Base-by-base conservation (phyloP, 2,113 vertebrate genomes). In the Gallinago media region DNA sequence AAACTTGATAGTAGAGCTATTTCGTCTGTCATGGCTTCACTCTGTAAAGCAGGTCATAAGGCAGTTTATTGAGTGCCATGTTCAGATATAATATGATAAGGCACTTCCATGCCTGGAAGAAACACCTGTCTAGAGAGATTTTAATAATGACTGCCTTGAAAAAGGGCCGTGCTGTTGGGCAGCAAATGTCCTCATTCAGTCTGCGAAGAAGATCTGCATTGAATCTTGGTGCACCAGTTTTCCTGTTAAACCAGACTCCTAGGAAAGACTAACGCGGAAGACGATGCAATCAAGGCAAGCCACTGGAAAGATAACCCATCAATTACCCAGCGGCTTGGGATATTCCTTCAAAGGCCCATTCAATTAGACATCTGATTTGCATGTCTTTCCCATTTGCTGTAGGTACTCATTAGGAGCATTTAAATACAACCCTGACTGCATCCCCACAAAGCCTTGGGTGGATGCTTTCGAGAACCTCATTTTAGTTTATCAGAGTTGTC, bases 271-370 rank as follows among this genome's bases (percentile, higher is more conserved):
- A 32, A 94, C 75, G 77, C 54, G 86, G 96, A 96, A 96, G 94
- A 74, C 95, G 95, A 95, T 70, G 94, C 80, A 92, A 97, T 96
- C 95, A 91, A 91, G 91, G 76, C 88, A 91, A 93, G 85, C 75
- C 2, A 3, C 82, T 94, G 92, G 94, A 89, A 94, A 96, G 96
- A 96, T 96, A 96, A 97, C 94, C 95, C 96, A 91, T 94, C 96
- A 97, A 95, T 97, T 97, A 96, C 86, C 96, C 96, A 95, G 95
- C 67, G 91, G 95, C 96, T 89, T 70, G 95, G 95, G 95, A 95
- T 96, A 96, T 97, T 95, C 96, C 95, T 96, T 97, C 96, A 97
- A 97, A 97, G 96, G 92, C 61, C 96, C 91, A 62, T 96, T 96
- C 96, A 94, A 96, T 97, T 95, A 97, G 92, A 97, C 92, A 79